phyloP scores from a whole-genome alignment of 2,888 invertebrate genomes.

The Pterostichus madidus region DNA sequence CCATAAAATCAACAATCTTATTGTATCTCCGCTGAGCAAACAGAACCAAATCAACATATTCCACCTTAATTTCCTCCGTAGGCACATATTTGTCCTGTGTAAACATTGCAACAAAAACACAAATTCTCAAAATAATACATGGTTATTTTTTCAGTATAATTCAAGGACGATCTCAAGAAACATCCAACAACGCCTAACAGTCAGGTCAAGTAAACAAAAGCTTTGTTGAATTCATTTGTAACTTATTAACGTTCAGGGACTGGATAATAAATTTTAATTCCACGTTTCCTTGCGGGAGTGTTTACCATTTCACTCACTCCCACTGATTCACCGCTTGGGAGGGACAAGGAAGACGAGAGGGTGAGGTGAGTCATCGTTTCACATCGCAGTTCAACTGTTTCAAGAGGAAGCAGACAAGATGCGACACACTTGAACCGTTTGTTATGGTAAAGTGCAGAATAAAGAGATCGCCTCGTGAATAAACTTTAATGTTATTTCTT shows the following conservation, averaged over 20 bases:
- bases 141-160: constrained; percentile 40
- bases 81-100: constrained; percentile 5
- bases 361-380: constrained; percentile 4
- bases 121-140: constrained; percentile 22
- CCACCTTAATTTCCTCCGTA: constrained; percentile 1
- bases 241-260: constrained; percentile 50
- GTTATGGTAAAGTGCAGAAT: constrained; percentile 38
- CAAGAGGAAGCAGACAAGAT: constrained; percentile 24
- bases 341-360: neutral
- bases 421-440: constrained; percentile 43
- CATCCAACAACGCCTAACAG: constrained; percentile 11
- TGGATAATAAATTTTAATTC: constrained; percentile 60
- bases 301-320: constrained; percentile 30
- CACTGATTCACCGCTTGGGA: neutral
- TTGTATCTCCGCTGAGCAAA: neutral
- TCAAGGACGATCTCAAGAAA: constrained; percentile 34
- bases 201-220: constrained; percentile 56
- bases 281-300: constrained; percentile 37
- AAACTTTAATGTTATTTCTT: constrained; percentile 1
- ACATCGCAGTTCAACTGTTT: constrained; percentile 14
- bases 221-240: constrained; percentile 61
- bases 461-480: constrained; percentile 43
- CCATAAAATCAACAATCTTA: neutral
- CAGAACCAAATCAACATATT: constrained; percentile 19
- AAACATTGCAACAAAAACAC: constrained; percentile 22